Conservation (phyloP, 35 echinoderm and acorn worm genomes). For the Hemicentrotus pulcherrimus region DNA sequence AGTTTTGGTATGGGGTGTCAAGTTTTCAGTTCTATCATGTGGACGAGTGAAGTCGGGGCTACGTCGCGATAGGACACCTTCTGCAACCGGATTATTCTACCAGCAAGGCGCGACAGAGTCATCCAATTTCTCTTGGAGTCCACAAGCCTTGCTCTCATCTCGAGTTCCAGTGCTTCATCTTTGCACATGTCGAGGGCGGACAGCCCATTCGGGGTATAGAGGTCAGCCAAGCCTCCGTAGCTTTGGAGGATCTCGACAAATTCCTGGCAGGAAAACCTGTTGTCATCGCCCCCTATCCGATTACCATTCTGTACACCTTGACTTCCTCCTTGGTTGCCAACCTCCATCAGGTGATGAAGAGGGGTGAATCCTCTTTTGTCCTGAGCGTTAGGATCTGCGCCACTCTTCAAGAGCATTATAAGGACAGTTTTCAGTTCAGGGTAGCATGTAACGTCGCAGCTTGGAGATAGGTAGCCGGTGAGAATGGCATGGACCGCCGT, state of each 20-base stretch:
- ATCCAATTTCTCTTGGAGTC: not conserved
- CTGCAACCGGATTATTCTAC: not conserved
- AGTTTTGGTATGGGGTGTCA: too few species aligned
- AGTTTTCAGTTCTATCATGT: not conserved
- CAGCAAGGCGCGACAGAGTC: not conserved
- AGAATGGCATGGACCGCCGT: not conserved
- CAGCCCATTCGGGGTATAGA: not conserved
- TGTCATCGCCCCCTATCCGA: not conserved
- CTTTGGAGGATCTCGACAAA: not conserved
- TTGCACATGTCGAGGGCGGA: constrained; percentile 22
- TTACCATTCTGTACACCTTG: not conserved
- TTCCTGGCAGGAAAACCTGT: not conserved
- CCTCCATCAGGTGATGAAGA: not conserved
- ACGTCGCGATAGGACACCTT: constrained; percentile 16
- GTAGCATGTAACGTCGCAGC: not conserved
- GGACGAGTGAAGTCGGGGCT: not conserved
- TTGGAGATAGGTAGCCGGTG: constrained; percentile 37
- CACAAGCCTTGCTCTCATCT: too few species aligned
- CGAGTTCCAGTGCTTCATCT: not conserved
- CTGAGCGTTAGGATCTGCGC: constrained; percentile 21
- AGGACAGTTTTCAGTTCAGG: not conserved
- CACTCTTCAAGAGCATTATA: constrained; percentile 24
- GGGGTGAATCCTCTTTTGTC: not conserved
- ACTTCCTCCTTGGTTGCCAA: not conserved
- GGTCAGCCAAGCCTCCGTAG: not conserved